A percentile compares a stretch with the other conserved stretches of the same genome.
phyloP scores from a whole-genome alignment of 2,113 vertebrate genomes.

The Rhombomys opimus region DNA sequence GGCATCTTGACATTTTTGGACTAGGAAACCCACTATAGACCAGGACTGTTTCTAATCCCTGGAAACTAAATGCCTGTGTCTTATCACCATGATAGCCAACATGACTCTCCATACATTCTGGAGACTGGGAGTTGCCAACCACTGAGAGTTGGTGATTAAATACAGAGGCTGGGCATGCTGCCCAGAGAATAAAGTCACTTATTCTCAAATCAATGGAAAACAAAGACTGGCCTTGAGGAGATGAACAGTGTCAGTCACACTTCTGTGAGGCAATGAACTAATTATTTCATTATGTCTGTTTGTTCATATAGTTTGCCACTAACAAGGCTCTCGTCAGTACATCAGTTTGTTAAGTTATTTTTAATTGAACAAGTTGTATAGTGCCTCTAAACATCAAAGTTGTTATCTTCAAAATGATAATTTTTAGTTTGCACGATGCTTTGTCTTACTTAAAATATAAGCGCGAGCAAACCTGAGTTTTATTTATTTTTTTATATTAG shows the following conservation, averaged over 20 bases:
- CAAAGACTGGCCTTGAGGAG: background rate
- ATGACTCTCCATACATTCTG: background rate
- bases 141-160: background rate
- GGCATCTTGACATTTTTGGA: background rate
- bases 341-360: background rate
- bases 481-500: background rate
- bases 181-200: constrained; percentile 31
- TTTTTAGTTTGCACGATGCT: background rate
- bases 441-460: background rate
- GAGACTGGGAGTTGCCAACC: background rate
- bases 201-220: background rate
- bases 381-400: background rate
- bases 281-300: background rate
- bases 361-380: background rate
- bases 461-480: background rate
- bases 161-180: background rate
- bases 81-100: background rate
- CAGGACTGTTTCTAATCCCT: background rate
- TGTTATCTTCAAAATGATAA: background rate
- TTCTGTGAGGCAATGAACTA: background rate
- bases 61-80: constrained; percentile 15
- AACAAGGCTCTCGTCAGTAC: background rate
- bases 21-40: background rate
- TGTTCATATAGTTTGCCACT: background rate
- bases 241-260: background rate